Evolutionary conservation across 2,888 invertebrate species (phyloP), one percentile per base, ranked within the genome.

Genomic region (Rhogogaster chlorosoma): DNA sequence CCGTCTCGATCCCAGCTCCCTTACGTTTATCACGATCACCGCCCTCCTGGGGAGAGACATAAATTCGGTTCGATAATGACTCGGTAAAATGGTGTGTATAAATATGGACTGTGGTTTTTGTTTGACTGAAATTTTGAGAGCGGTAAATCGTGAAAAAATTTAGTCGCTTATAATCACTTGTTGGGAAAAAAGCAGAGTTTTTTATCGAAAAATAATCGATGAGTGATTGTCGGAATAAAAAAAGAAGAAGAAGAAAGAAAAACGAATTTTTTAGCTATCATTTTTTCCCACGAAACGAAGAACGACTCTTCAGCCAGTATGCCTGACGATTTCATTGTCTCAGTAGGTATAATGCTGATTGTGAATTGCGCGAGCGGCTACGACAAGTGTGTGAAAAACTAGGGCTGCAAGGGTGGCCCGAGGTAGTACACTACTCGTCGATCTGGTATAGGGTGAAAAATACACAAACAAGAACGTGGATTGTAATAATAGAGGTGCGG

Each of bases 401-500:
- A 67, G 67, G 29, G 42, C 64, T 70, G 67, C 38, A 49, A 22
- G 36, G 57, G 42, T n/a, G 57, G 38, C 22, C 38, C 32, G 38
- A 61, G 32, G 77, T 38, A 29, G 6, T 7, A 18, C 77, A n/a
- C 67, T 67, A 67, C 67, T 32, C 22, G 49, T 45, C 77, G 77
- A 53, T 15, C n/a, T 70, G 49, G 53, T 77, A 32, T 32, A 53
- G 45, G 77, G 45, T 32, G 83, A 75, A 90, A 92, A 92, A 92
- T 91, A 92, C 90, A 91, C 92, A 92, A 92, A 92, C 92, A 92
- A 90, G 61, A 80, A 26, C 45, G 57, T 91, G 91, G 90, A 92
- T 92, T 91, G 91, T 91, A 92, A 92, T 92, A 92, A 92, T 92
- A 90, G 91, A 90, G 90, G 92, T 87, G 88, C 88, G 90, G 88